phyloP scores from a whole-genome alignment of 1,140 invertebrate genomes.

The Polypedilum vanderplanki region DNA sequence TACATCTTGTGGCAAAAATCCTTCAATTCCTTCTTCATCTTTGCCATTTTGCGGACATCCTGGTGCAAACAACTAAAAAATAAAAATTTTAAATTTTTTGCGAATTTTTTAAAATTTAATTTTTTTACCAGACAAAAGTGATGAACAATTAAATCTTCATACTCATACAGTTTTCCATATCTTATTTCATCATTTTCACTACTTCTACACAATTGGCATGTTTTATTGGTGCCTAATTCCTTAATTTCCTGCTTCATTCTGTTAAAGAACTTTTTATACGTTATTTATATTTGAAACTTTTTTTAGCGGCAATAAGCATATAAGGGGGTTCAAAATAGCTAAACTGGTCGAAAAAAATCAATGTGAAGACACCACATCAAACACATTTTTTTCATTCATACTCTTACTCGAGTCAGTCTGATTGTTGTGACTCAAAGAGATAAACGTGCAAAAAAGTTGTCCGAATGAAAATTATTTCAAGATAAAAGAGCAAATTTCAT shows the following conservation, averaged over 20 bases:
- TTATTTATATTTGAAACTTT: too few relatives aligned
- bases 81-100: background rate
- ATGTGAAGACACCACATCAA: too few relatives aligned
- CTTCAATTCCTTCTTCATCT: background rate
- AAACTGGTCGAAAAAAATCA: too few relatives aligned
- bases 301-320: too few relatives aligned
- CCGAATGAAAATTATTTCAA: constrained; percentile 6
- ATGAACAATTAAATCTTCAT: background rate
- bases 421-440: background rate
- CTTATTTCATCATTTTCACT: background rate
- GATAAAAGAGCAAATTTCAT: constrained; percentile 20
- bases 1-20: background rate
- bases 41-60: background rate
- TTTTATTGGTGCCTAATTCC: background rate
- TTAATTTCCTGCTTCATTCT: background rate
- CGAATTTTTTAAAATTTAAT: background rate
- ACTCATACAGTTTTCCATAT: background rate
- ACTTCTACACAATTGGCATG: background rate
- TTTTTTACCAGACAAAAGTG: background rate
- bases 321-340: too few relatives aligned
- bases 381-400: too few relatives aligned
- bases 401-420: too few relatives aligned
- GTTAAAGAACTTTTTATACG: too few relatives aligned
- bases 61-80: background rate
- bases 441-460: constrained; percentile 6